Percentiles rank a stretch among this genome's conserved stretches.
phyloP scores from a whole-genome alignment of 2,113 vertebrate species.

The Salvelinus alpinus region DNA sequence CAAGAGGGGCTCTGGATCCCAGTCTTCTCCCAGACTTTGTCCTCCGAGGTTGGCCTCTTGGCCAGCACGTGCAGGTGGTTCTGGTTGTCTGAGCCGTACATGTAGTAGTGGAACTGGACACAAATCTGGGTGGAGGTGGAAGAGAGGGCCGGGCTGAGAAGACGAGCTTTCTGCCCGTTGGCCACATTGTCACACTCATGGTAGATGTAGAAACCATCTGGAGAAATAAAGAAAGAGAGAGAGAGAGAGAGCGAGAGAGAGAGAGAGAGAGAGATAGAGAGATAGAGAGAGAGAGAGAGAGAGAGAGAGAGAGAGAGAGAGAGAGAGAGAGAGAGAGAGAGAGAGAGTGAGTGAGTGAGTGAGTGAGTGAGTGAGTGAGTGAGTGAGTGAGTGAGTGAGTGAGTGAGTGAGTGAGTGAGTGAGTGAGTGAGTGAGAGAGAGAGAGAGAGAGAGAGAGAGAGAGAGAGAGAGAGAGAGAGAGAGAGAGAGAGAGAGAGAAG shows the following conservation, averaged over 20 bases:
- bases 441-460: no score
- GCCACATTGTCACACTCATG: constrained; percentile 71
- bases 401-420: constrained; percentile 5
- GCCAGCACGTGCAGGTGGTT: constrained; percentile 66
- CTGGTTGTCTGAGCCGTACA: constrained; percentile 62
- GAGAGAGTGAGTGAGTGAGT: constrained; percentile 12
- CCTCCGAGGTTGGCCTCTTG: constrained; percentile 32
- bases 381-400: not conserved
- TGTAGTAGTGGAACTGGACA: constrained; percentile 74
- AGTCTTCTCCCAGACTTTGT: constrained; percentile 63
- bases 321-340: no score
- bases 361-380: not conserved
- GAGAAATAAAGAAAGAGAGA: constrained; percentile 48
- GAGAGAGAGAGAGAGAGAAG: not conserved
- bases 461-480: not conserved
- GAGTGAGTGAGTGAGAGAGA: no score
- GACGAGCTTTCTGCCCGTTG: constrained; percentile 50
- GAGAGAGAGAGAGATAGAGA: no score
- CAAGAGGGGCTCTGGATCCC: constrained; percentile 76
- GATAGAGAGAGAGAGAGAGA: no score
- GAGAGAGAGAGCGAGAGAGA: no score
- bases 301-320: no score
- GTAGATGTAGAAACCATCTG: constrained; percentile 77
- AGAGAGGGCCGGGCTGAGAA: constrained; percentile 70
- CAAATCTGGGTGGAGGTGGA: constrained; percentile 63